Evolutionary conservation across 2,797 vertebrate species (phyloP).

Genomic region (Tarsius wallacei): DNA sequence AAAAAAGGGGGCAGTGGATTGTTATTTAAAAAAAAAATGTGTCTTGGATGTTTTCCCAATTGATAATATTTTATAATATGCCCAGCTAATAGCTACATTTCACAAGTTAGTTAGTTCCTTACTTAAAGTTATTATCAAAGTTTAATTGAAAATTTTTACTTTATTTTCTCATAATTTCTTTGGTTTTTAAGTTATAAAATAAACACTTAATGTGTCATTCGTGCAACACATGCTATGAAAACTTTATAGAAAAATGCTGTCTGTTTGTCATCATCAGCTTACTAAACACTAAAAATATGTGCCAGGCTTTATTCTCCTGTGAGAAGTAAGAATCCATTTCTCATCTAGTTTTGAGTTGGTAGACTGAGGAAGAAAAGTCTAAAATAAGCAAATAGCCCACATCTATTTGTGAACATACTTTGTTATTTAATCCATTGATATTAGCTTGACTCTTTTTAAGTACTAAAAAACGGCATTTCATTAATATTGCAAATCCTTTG

Average conservation of each 20-base stretch:
- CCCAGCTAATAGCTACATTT: background rate
- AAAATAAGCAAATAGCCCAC: slow-evolving; percentile 5
- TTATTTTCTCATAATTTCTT: background rate
- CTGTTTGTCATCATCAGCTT: background rate
- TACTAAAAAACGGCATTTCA: background rate
- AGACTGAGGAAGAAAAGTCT: background rate
- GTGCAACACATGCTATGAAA: background rate
- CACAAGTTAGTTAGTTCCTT: background rate
- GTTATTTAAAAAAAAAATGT: background rate
- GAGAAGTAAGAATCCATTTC: background rate
- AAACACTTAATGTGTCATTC: background rate
- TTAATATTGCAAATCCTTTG: slow-evolving; percentile 44
- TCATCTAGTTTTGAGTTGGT: background rate
- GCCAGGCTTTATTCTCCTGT: background rate
- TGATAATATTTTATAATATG: background rate
- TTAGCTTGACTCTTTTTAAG: slow-evolving; percentile 38
- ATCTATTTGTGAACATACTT: slow-evolving; percentile 1
- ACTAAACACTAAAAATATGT: background rate
- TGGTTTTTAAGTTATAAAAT: background rate
- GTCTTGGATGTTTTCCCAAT: background rate
- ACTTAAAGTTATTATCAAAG: slow-evolving; percentile 13
- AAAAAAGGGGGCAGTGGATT: fast-evolving
- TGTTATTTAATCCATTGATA: slow-evolving; percentile 14
- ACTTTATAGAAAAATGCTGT: background rate
- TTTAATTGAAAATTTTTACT: background rate